Conservation (phyloP, 1,140 invertebrate species). For the Platyura marginata region DNA sequence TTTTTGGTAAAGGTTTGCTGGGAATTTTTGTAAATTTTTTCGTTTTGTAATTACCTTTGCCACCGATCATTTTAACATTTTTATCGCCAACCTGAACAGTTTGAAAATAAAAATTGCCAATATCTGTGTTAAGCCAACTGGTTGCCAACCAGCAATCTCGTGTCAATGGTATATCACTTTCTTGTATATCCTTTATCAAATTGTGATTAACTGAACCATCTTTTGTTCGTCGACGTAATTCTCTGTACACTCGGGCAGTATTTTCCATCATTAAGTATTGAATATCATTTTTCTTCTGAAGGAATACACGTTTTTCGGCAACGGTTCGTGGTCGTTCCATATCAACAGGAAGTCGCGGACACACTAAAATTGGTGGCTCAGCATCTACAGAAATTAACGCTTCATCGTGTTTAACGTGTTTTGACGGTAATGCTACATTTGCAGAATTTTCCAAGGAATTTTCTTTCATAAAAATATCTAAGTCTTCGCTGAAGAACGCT, state of each 20-base stretch:
- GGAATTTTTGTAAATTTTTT: neutral
- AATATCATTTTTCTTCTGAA: constrained; percentile 16
- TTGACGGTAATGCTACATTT: neutral
- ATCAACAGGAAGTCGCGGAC: constrained; percentile 17
- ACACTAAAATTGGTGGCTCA: constrained; percentile 14
- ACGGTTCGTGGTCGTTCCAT: constrained; percentile 17
- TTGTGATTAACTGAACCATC: constrained; percentile 13
- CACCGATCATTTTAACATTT: constrained; percentile 9
- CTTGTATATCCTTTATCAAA: constrained; percentile 5
- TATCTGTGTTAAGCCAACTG: constrained; percentile 16
- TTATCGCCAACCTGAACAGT: constrained; percentile 12
- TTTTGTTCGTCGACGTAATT: constrained; percentile 16
- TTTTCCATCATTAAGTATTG: constrained; percentile 22
- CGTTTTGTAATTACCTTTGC: constrained; percentile 8
- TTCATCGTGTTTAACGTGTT: constrained; percentile 10
- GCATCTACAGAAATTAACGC: constrained; percentile 15
- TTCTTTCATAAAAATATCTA: constrained; percentile 16
- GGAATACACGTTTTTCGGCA: constrained; percentile 15
- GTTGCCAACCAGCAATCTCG: constrained; percentile 21
- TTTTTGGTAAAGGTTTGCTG: neutral
- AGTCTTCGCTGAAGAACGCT: constrained; percentile 16
- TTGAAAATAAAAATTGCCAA: constrained; percentile 17
- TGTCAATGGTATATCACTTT: constrained; percentile 14
- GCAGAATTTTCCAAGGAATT: constrained; percentile 7
- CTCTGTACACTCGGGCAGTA: constrained; percentile 17